Evolutionary conservation across 2,113 vertebrate species (phyloP), one percentile per base, ranked within the genome.

Genomic region (Phoenicopterus ruber): DNA sequence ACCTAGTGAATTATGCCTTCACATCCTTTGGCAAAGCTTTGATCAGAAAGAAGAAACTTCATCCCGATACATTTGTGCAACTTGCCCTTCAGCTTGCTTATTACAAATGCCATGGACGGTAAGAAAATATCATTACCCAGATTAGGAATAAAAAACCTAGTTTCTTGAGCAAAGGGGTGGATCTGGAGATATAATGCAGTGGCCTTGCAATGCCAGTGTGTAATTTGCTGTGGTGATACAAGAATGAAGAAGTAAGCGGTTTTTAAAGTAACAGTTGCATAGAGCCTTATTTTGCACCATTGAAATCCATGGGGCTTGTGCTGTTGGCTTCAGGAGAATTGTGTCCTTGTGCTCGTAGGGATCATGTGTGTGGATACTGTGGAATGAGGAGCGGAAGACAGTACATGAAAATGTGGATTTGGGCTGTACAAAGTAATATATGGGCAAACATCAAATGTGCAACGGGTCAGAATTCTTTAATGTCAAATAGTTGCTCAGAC

Each of bases 41-140:
- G 59, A 98, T 99, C 54, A 99, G 98, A 97, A 98, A 98, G 96
- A 98, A 90, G 73, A 98, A 97, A 31, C 97, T 99, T 88, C 99
- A 99, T 90, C 99, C 99, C 0, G 99, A 99, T 93, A 99, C 98
- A 0, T 99, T 99, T 96, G 95, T 99, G 80, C 99, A 99, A 94
- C 98, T 99, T 83, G 99, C 99, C 7, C 98, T 99, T 94, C 99
- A 99, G 97, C 93, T 99, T 66, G 98, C 99, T 38, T 99, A 98
- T 96, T 99, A 99, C 82, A 99, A 97, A 77, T 95, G 98, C 62
- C 98, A 99, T 57, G 98, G 98, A 76, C 97, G 97, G 99, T 99
- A 97, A 95, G 97, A 61, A 94, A 77, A 59, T 6, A 20, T 73
- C 26, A 40, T 69, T 82, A 47, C 46, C 6, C 36, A 72, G 24